These are phyloP conservation scores for Tinea trinotella DNA, from an alignment of 2,888 invertebrate species.

Conservation along the genomic window DNA sequence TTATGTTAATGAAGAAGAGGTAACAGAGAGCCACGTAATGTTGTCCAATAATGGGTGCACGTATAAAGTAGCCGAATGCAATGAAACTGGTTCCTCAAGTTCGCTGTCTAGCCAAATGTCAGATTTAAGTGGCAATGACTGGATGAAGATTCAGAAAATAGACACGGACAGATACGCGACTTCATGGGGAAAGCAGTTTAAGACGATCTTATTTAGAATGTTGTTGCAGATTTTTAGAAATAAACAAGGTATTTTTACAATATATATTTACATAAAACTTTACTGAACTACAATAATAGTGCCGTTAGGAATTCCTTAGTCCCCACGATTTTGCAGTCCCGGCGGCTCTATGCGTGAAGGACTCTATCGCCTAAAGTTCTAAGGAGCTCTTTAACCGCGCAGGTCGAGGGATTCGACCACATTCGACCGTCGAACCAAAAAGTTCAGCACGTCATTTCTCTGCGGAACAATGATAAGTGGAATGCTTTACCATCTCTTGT, in stretches of 20 bases:
- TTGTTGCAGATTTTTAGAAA: constrained; percentile 73
- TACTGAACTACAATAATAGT: too few species aligned
- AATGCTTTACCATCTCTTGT: too few species aligned
- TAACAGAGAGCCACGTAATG: constrained; percentile 51
- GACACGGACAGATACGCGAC: constrained; percentile 58
- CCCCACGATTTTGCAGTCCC: too few species aligned
- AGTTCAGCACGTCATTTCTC: too few species aligned
- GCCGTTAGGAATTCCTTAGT: too few species aligned
- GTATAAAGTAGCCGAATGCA: constrained; percentile 52
- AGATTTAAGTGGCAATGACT: constrained; percentile 48
- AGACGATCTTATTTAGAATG: constrained; percentile 73
- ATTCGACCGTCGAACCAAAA: too few species aligned
- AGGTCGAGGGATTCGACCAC: too few species aligned
- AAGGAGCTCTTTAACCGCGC: too few species aligned
- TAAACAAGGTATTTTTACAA: constrained; percentile 56
- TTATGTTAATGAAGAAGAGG: constrained; percentile 47
- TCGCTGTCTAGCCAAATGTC: constrained; percentile 52
- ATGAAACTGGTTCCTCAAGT: constrained; percentile 41
- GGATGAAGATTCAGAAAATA: constrained; percentile 70
- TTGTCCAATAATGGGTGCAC: constrained; percentile 50
- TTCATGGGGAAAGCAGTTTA: constrained; percentile 72
- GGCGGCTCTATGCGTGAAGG: too few species aligned
- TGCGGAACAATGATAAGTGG: too few species aligned
- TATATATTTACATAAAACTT: too few species aligned
- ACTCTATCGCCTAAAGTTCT: too few species aligned